Percentiles rank a stretch among this genome's conserved stretches.
Conservation (phyloP, 2,797 vertebrate genomes). For the Acipenser ruthenus region DNA sequence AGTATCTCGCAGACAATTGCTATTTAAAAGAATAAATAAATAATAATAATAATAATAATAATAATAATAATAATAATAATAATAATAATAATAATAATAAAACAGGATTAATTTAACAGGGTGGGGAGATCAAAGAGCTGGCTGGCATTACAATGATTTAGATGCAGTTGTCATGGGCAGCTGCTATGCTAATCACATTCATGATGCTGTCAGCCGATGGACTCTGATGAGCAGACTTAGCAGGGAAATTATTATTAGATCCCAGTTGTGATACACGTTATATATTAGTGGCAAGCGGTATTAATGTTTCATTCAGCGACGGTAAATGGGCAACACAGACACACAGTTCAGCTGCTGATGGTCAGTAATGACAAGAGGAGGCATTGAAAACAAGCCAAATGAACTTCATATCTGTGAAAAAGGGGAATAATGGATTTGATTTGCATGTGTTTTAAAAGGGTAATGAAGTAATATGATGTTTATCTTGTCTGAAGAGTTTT, state of each 20-base stretch:
- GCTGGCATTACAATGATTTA: constrained; percentile 70
- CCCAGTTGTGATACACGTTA: constrained; percentile 95
- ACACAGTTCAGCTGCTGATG: constrained; percentile 64
- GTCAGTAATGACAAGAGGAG: constrained; percentile 76
- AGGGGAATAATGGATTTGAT: constrained; percentile 84
- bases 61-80: constrained; percentile 32
- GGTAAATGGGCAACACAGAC: constrained; percentile 69
- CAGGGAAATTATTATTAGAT: constrained; percentile 91
- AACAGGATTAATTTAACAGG: constrained; percentile 31
- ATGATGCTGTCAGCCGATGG: constrained; percentile 83
- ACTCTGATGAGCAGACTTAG: constrained; percentile 77
- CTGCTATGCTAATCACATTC: constrained; percentile 89
- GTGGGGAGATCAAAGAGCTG: constrained; percentile 70
- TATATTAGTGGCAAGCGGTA: constrained; percentile 95
- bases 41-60: constrained; percentile 36
- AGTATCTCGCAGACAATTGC: constrained; percentile 16
- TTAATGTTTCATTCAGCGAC: constrained; percentile 92
- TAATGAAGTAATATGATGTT: constrained; percentile 99
- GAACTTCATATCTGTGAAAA: constrained; percentile 75
- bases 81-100: constrained; percentile 41
- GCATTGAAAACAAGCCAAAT: constrained; percentile 74
- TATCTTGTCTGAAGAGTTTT: constrained; percentile 95
- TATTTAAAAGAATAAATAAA: constrained; percentile 23
- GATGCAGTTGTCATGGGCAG: constrained; percentile 89
- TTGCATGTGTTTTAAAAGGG: constrained; percentile 97